Conservation (phyloP, 2,888 invertebrate species). For the Heteromurus nitidus region DNA sequence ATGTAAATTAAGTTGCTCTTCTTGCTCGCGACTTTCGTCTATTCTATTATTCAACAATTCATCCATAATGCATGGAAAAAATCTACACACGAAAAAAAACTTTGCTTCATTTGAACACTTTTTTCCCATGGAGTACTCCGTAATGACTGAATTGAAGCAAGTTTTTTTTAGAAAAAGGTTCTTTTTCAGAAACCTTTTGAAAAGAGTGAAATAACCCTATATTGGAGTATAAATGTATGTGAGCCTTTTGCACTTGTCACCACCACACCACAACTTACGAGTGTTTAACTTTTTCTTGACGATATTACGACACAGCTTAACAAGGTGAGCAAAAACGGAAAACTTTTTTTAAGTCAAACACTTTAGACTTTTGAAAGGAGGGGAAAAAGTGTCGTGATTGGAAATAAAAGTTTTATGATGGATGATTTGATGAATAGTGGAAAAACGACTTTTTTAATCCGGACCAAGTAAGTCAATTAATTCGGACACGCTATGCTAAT, state of each 20-base stretch:
- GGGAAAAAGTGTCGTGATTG: not conserved
- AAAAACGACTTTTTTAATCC: slow-evolving; percentile 26
- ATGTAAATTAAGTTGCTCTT: slow-evolving; percentile 38
- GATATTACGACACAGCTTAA: not conserved
- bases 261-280: too few relatives aligned
- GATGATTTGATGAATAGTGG: not conserved
- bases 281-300: too few relatives aligned
- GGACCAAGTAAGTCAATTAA: slow-evolving; percentile 49
- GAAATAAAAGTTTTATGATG: too few relatives aligned
- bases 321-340: slow-evolving; percentile 1
- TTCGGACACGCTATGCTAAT: slow-evolving; percentile 32
- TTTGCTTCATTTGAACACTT: too few relatives aligned
- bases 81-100: slow-evolving; percentile 6
- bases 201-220: too few relatives aligned
- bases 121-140: not conserved
- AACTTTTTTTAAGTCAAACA: slow-evolving; percentile 4
- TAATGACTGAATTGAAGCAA: too few relatives aligned
- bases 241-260: too few relatives aligned
- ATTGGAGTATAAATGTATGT: too few relatives aligned
- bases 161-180: too few relatives aligned
- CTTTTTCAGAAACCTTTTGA: too few relatives aligned
- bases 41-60: slow-evolving; percentile 10
- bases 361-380: slow-evolving; percentile 32
- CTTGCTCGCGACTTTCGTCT: too few relatives aligned
- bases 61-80: slow-evolving; percentile 47